Evolutionary conservation across 2,888 invertebrate genomes (phyloP).

Genomic region (Phengaris arion): DNA sequence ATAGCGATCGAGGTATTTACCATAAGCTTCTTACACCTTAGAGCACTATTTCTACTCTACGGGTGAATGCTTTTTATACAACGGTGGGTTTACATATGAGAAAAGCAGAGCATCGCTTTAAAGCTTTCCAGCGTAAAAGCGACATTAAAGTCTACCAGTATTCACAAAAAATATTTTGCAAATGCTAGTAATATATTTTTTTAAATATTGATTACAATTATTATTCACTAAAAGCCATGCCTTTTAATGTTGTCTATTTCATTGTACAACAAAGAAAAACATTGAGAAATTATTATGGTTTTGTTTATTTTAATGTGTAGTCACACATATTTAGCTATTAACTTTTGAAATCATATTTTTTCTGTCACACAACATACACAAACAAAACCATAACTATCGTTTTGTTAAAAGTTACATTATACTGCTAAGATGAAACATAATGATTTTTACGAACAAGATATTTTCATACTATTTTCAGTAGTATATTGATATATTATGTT

Average conservation of each 20-base stretch:
- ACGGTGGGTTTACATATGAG: constrained; percentile 58
- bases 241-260: not conserved
- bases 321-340: too few species aligned
- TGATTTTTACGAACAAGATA: not conserved
- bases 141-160: constrained; percentile 36
- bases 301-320: not conserved
- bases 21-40: constrained; percentile 10
- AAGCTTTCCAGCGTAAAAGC: constrained; percentile 26
- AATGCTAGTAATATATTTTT: not conserved
- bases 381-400: not conserved
- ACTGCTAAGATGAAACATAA: not conserved
- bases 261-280: not conserved
- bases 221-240: constrained; percentile 22
- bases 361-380: not conserved
- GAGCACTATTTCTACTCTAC: constrained; percentile 34
- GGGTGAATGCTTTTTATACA: constrained; percentile 34
- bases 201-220: not conserved
- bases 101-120: constrained; percentile 63
- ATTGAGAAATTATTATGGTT: not conserved
- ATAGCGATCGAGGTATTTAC: not conserved
- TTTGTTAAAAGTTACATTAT: not conserved
- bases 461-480: not conserved
- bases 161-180: constrained; percentile 46
- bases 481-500: not conserved
- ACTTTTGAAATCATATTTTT: too few species aligned